Evolutionary conservation across 2,888 invertebrate genomes (phyloP).

Genomic region (Eupithecia pulchellata): DNA sequence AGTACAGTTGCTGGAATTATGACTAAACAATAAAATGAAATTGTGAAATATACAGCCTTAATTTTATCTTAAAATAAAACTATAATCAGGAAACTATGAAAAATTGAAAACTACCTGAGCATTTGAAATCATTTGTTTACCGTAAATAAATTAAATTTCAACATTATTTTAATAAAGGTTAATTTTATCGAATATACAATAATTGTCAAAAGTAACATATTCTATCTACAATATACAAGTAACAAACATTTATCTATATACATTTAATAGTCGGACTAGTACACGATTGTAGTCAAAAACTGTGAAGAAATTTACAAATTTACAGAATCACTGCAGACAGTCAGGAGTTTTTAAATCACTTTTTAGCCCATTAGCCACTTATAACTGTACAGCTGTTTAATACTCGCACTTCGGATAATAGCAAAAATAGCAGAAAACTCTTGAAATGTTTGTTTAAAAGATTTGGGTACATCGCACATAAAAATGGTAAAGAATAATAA

Average conservation of each 20-base stretch:
- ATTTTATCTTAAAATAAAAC: constrained; percentile 63
- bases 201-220: constrained; percentile 81
- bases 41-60: constrained; percentile 66
- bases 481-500: neutral
- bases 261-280: constrained; percentile 84
- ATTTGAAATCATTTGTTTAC: constrained; percentile 67
- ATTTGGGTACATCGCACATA: neutral
- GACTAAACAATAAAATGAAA: constrained; percentile 65
- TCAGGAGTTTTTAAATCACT: constrained; percentile 48
- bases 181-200: constrained; percentile 78
- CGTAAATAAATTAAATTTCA: constrained; percentile 77
- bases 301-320: constrained; percentile 69
- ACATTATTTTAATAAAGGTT: constrained; percentile 73
- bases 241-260: constrained; percentile 85
- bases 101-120: constrained; percentile 73
- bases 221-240: constrained; percentile 86
- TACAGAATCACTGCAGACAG: constrained; percentile 70
- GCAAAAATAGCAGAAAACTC: neutral
- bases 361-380: constrained; percentile 29
- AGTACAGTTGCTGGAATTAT: constrained; percentile 69
- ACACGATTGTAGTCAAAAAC: constrained; percentile 77
- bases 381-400: constrained; percentile 13
- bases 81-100: constrained; percentile 59
- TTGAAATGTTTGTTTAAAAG: neutral
- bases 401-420: neutral